Evolutionary conservation across 2,113 vertebrate genomes (phyloP), one percentile per base, ranked within the genome.

Genomic region (Platysternon megacephalum): DNA sequence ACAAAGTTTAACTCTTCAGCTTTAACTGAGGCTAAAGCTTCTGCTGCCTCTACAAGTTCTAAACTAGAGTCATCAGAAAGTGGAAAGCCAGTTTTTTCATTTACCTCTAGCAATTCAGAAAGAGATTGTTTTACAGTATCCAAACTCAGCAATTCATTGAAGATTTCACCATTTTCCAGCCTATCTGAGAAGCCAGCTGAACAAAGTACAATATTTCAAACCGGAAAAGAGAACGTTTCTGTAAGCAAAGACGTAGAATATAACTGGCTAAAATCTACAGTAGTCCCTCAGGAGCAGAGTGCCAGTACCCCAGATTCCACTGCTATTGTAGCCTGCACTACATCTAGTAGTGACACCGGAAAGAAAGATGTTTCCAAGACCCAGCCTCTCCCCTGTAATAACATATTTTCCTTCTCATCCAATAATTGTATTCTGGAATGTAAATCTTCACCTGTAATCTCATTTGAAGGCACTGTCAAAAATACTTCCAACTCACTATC

Each of bases 331-430:
- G 19, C 56, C 53, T 89, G 55, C 2, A 51, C 44, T 58, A 44
- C 79, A 22, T 61, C 81, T 19, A 84, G 0, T 22, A 1, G 17
- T 65, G 82, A 61, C 72, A 51, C 35, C 88, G 79, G 29, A 1
- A 29, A 72, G 48, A 87, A 32, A 53, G 80, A 28, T 53, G 21
- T 24, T 52, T 90, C 92, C 0, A 24, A 79, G 48, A 58, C 9
- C 1, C 11, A 82, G 1, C 13, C 74, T 81, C 17, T 11, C 11
- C 49, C 52, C 52, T 74, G 3, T 91, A 93, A n/a, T 5, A 61
- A 39, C 88, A 19, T 44, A 2, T 96, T 93, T 96, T 89, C 96
- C 56, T 97, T 96, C 51, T 81, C 24, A 14, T 49, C 65, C 84
- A 88, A 39, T 76, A 90, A 52, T 21, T 10, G 6, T 80, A 42